Evolutionary conservation across 1,140 invertebrate genomes (phyloP).

Genomic region (Bradysia coprophila): DNA sequence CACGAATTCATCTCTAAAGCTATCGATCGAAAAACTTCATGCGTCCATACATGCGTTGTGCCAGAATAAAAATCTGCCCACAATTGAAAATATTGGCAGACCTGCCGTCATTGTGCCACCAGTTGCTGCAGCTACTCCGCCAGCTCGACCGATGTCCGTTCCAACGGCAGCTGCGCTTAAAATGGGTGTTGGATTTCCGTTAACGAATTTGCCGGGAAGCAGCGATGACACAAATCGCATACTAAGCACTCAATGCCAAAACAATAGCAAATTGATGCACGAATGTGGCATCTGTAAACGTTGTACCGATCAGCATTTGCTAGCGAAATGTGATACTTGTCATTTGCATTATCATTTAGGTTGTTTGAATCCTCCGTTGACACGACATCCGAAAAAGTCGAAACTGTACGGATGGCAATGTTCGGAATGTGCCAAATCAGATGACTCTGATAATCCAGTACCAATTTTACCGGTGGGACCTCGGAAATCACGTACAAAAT

Average conservation of each 20-base stretch:
- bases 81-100: slow-evolving; percentile 25
- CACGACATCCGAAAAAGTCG: slow-evolving; percentile 85
- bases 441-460: slow-evolving; percentile 48
- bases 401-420: slow-evolving; percentile 89
- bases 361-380: slow-evolving; percentile 81
- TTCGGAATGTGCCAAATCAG: slow-evolving; percentile 74
- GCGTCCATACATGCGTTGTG: slow-evolving; percentile 32
- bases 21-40: slow-evolving; percentile 34
- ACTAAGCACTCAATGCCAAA: slow-evolving; percentile 25
- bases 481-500: slow-evolving; percentile 49
- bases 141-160: slow-evolving; percentile 37
- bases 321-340: slow-evolving; percentile 90
- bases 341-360: slow-evolving; percentile 81
- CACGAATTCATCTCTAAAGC: slow-evolving; percentile 24
- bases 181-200: slow-evolving; percentile 62
- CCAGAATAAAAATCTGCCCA: slow-evolving; percentile 33
- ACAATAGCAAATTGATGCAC: slow-evolving; percentile 4
- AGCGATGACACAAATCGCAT: slow-evolving; percentile 30
- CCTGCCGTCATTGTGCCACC: slow-evolving; percentile 13
- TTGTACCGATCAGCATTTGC: slow-evolving; percentile 64
- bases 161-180: slow-evolving; percentile 61
- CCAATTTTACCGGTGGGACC: slow-evolving; percentile 58
- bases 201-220: slow-evolving; percentile 37
- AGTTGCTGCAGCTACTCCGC: slow-evolving; percentile 15
- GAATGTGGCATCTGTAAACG: slow-evolving; percentile 73